These are phyloP conservation scores for Zaprionus davidi DNA, from an alignment of 1,140 invertebrate genomes.

Conservation along the genomic window DNA sequence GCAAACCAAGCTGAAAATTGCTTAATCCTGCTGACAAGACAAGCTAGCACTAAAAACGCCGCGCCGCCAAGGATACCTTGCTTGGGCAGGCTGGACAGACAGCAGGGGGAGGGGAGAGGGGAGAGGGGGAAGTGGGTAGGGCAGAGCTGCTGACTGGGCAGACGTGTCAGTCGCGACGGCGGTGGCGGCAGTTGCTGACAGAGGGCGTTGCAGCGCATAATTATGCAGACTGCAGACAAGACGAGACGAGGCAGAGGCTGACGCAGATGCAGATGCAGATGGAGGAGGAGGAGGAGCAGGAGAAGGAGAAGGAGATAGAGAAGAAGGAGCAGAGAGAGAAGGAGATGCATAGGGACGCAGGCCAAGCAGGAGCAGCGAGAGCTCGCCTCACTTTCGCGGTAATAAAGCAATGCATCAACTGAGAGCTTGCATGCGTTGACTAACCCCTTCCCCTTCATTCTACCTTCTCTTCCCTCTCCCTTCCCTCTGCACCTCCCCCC, in stretches of 20 bases:
- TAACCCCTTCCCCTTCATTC: neutral
- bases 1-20: conserved; percentile 80
- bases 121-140: neutral
- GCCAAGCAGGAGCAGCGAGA: neutral
- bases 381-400: conserved; percentile 59
- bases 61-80: conserved; percentile 34
- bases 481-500: neutral
- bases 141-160: conserved; percentile 45
- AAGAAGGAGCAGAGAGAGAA: neutral
- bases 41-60: conserved; percentile 62
- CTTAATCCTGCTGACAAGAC: conserved; percentile 82
- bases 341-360: neutral
- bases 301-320: neutral
- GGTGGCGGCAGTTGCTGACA: conserved; percentile 55
- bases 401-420: conserved; percentile 81
- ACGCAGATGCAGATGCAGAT: neutral
- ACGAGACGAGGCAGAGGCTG: neutral
- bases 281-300: neutral
- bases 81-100: neutral
- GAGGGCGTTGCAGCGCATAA: conserved; percentile 80
- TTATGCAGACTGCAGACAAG: conserved; percentile 67
- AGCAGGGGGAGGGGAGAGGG: neutral
- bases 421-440: conserved; percentile 26
- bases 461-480: neutral
- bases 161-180: conserved; percentile 11